A percentile compares a stretch with the other conserved stretches of the same genome.
These are phyloP conservation scores for Spodoptera picta DNA, from an alignment of 2,888 invertebrate genomes.

Conservation along the genomic window DNA sequence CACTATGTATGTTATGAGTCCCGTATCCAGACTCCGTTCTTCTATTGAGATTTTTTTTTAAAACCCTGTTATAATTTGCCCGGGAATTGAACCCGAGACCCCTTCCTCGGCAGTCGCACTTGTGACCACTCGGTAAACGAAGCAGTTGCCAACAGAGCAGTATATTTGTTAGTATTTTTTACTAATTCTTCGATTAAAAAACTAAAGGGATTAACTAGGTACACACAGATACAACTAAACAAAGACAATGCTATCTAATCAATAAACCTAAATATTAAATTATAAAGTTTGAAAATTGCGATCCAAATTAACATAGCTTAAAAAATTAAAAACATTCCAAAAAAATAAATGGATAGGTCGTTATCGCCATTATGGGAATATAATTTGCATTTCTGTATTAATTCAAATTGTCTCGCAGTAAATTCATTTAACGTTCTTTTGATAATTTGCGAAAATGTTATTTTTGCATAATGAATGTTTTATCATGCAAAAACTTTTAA, in stretches of 20 bases:
- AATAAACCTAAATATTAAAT: neutral
- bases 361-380: constrained; percentile 67
- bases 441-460: constrained; percentile 46
- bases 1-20: too few species aligned
- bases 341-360: constrained; percentile 46
- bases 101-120: too few species aligned
- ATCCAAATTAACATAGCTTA: constrained; percentile 30
- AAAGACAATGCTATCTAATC: neutral
- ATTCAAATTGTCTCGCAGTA: constrained; percentile 51
- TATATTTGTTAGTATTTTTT: too few species aligned
- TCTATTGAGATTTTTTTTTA: too few species aligned
- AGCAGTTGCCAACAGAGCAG: too few species aligned
- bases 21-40: too few species aligned
- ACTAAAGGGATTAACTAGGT: too few species aligned
- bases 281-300: constrained; percentile 16
- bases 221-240: too few species aligned
- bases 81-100: too few species aligned
- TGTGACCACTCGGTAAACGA: too few species aligned
- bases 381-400: constrained; percentile 61
- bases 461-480: constrained; percentile 37
- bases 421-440: constrained; percentile 49
- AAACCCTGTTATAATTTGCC: too few species aligned
- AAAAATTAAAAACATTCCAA: constrained; percentile 38
- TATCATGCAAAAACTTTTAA: constrained; percentile 24
- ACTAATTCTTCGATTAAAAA: too few species aligned